phyloP scores from a whole-genome alignment of 1,140 invertebrate species.

The Drosophila repleta region DNA sequence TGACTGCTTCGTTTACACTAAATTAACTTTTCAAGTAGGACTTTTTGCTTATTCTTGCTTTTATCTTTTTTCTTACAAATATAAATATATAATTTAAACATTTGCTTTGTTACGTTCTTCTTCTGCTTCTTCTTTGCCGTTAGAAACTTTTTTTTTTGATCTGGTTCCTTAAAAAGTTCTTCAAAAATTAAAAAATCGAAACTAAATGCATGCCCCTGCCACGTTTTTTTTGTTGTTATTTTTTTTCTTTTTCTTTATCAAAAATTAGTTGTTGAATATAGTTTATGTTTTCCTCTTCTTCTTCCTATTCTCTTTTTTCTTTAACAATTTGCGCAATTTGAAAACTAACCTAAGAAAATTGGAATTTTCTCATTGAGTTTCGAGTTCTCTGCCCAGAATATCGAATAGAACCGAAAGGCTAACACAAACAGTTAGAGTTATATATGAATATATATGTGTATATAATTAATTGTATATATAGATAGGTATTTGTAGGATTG shows the following conservation, averaged over 20 bases:
- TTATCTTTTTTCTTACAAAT: conserved; percentile 61
- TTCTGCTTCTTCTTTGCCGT: conserved; percentile 1
- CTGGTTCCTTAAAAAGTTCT: conserved; percentile 5
- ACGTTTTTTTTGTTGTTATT: conserved; percentile 28
- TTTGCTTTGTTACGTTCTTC: conserved; percentile 46
- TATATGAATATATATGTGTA: conserved; percentile 12
- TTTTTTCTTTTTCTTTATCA: conserved; percentile 26
- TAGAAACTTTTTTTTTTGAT: conserved; percentile 4
- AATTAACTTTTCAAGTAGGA: conserved; percentile 81
- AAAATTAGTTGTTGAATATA: conserved; percentile 22
- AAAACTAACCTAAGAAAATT: conserved; percentile 41
- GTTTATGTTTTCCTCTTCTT: conserved; percentile 40
- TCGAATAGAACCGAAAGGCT: not conserved
- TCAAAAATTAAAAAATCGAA: conserved; percentile 19
- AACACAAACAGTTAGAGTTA: conserved; percentile 33
- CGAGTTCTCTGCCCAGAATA: conserved; percentile 20
- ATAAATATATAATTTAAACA: conserved; percentile 70
- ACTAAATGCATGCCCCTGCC: conserved; percentile 70
- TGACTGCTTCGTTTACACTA: conserved; percentile 52
- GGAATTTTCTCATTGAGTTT: conserved; percentile 43
- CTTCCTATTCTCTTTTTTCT: conserved; percentile 45
- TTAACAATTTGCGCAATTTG: conserved; percentile 71
- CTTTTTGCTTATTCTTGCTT: conserved; percentile 46
- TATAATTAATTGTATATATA: not conserved
- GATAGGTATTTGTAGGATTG: conserved; percentile 19